Evolutionary conservation across 2,113 vertebrate genomes (phyloP).

Genomic region (Patagioenas fasciata): DNA sequence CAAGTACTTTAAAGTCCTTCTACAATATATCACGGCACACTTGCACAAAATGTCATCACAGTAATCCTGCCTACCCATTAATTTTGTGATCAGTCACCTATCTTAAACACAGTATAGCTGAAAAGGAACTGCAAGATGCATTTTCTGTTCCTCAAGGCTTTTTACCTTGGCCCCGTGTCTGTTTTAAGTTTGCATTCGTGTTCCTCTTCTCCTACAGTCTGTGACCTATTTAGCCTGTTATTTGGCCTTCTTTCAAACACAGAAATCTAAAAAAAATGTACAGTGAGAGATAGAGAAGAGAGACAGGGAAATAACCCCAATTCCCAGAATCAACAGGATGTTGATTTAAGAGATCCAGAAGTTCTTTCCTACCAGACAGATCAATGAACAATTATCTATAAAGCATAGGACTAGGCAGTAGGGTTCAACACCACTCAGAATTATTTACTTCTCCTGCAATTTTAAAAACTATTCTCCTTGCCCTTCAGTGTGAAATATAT

Average conservation of each 20-base stretch:
- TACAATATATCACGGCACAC: not conserved
- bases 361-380: slow-evolving; percentile 14
- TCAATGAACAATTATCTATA: slow-evolving; percentile 60
- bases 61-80: slow-evolving; percentile 10
- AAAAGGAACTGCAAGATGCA: not conserved
- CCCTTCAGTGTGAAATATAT: slow-evolving; percentile 16
- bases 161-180: not conserved
- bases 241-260: slow-evolving; percentile 46
- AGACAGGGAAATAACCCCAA: not conserved
- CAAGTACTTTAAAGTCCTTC: not conserved
- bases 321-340: slow-evolving; percentile 21
- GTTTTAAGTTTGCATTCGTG: slow-evolving; percentile 1
- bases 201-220: slow-evolving; percentile 38
- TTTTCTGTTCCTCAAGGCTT: not conserved
- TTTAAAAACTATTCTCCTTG: slow-evolving; percentile 36
- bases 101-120: not conserved
- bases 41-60: slow-evolving; percentile 4
- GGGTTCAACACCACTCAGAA: slow-evolving; percentile 19
- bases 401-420: slow-evolving; percentile 28
- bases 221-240: slow-evolving; percentile 55
- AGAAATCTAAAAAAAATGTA: slow-evolving; percentile 32
- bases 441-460: slow-evolving; percentile 42
- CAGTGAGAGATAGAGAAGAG: not conserved
- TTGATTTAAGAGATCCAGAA: slow-evolving; percentile 8
- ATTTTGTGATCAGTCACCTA: slow-evolving; percentile 9